These are phyloP conservation scores for Beris chalybata DNA, from an alignment of 2,888 invertebrate species.

Conservation along the genomic window DNA sequence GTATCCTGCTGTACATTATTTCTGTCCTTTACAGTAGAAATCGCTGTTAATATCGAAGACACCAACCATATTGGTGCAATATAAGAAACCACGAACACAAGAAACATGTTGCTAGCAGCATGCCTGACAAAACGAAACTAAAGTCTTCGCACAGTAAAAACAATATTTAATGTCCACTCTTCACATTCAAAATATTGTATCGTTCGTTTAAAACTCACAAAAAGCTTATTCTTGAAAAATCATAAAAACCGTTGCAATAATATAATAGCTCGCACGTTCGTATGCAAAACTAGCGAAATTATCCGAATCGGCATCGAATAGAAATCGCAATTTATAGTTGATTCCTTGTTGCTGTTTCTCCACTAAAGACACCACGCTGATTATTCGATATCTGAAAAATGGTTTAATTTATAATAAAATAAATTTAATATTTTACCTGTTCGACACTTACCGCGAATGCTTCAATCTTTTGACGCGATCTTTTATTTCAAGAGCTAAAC, in stretches of 20 bases:
- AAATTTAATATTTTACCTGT: conserved; percentile 45
- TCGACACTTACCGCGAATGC: conserved; percentile 37
- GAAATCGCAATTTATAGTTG: conserved; percentile 51
- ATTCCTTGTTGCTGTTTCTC: conserved; percentile 55
- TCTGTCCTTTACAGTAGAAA: no score
- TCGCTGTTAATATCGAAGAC: no score
- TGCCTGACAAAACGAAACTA: no score
- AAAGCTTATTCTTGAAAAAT: conserved; percentile 49
- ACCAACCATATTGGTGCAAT: no score
- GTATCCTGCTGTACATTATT: no score
- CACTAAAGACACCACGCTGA: conserved; percentile 52
- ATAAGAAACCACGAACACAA: no score
- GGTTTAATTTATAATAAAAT: neutral
- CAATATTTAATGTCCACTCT: neutral
- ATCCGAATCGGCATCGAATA: conserved; percentile 52
- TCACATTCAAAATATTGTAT: neutral
- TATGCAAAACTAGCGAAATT: conserved; percentile 52
- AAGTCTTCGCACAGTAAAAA: no score
- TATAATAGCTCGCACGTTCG: conserved; percentile 52
- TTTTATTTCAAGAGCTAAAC: conserved; percentile 50
- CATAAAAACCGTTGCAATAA: conserved; percentile 52
- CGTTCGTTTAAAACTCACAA: no score
- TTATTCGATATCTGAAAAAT: conserved; percentile 51
- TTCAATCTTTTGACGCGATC: conserved; percentile 51
- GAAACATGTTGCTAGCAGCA: no score